These are phyloP conservation scores for Drosophila monieri DNA, from an alignment of 2,888 invertebrate species.

Conservation along the genomic window DNA sequence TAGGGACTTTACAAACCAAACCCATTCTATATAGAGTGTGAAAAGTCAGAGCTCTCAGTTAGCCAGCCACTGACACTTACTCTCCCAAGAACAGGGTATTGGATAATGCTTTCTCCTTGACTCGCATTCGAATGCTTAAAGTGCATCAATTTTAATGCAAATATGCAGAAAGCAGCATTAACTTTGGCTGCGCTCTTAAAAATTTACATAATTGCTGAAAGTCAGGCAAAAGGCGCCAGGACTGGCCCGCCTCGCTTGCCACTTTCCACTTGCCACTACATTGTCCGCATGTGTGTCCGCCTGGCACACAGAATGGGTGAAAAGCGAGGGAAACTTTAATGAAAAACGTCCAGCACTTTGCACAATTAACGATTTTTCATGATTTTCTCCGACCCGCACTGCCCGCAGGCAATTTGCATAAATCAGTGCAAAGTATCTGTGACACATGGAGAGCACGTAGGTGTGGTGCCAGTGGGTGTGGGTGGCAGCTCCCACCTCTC, in stretches of 20 bases:
- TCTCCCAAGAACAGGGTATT: conserved; percentile 3
- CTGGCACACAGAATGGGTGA: conserved; percentile 1
- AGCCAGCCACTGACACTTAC: background rate
- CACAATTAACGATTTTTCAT: conserved; percentile 75
- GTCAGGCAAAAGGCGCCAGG: conserved; percentile 40
- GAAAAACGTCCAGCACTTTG: conserved; percentile 65
- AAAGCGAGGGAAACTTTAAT: conserved; percentile 43
- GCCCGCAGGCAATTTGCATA: conserved; percentile 69
- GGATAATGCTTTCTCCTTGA: conserved; percentile 28
- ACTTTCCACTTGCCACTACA: conserved; percentile 3
- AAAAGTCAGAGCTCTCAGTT: background rate
- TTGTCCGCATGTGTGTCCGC: conserved; percentile 10
- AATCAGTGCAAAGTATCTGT: conserved; percentile 77
- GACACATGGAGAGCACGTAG: conserved; percentile 58
- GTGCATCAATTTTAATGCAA: conserved; percentile 75
- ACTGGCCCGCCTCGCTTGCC: background rate
- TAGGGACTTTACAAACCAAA: no score
- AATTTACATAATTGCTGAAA: conserved; percentile 72
- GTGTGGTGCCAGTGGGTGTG: conserved; percentile 14
- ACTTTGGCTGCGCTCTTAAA: conserved; percentile 60
- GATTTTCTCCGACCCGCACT: conserved; percentile 51
- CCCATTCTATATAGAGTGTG: background rate
- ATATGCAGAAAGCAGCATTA: conserved; percentile 68
- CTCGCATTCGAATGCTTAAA: conserved; percentile 54
- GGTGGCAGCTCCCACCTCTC: background rate